Conservation (phyloP, 2,888 invertebrate genomes). For the Prosapia bicincta region DNA sequence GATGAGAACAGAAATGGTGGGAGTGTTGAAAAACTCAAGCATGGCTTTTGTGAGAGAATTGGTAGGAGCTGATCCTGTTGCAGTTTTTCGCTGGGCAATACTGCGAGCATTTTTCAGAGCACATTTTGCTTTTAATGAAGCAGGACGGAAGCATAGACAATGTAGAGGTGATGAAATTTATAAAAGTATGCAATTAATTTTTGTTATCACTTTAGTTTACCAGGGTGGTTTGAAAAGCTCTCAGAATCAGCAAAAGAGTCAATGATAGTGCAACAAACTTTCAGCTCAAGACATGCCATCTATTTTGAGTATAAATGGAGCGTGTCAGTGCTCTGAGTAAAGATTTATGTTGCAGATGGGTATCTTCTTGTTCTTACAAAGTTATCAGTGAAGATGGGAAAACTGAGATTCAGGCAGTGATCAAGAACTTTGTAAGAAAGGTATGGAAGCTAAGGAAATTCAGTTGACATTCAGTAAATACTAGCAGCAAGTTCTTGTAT, state of each 20-base stretch:
- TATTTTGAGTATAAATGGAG: too few species aligned
- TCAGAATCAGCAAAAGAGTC: background rate
- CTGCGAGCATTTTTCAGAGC: constrained; percentile 88
- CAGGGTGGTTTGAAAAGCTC: background rate
- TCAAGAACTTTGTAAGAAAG: too few species aligned
- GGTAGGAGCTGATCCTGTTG: constrained; percentile 90
- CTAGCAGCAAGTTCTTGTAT: too few species aligned
- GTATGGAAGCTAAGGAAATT: too few species aligned
- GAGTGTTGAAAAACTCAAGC: constrained; percentile 89
- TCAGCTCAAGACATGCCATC: too few species aligned
- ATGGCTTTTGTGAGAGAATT: constrained; percentile 90
- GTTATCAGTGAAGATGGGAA: too few species aligned
- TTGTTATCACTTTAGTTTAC: background rate
- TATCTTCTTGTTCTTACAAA: too few species aligned
- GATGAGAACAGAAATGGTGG: constrained; percentile 92
- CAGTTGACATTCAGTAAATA: too few species aligned
- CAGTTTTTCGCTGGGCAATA: constrained; percentile 91
- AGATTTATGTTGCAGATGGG: too few species aligned
- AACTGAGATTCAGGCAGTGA: too few species aligned
- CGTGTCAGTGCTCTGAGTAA: too few species aligned
- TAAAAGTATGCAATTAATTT: background rate
- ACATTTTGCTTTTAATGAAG: constrained; percentile 85
- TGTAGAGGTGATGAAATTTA: constrained; percentile 47
- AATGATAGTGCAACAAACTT: too few species aligned
- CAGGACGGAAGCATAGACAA: constrained; percentile 67